These are phyloP conservation scores for Aphidoletes aphidimyza DNA, from an alignment of 2,888 invertebrate genomes.

Conservation along the genomic window DNA sequence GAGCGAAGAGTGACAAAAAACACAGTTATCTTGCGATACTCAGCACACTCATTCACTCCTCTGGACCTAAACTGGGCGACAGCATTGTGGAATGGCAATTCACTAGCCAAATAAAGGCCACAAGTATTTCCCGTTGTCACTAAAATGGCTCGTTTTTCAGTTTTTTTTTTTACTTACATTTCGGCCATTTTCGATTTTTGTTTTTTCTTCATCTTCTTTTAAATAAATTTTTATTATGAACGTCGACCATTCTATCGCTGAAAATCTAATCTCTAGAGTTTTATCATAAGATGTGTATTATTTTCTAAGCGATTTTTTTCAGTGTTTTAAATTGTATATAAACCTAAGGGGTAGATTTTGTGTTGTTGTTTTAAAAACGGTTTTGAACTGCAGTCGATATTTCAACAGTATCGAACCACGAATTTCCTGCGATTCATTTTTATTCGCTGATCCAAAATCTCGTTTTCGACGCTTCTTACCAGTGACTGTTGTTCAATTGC, in stretches of 20 bases:
- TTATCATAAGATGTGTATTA: constrained; percentile 45
- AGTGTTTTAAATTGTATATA: background rate
- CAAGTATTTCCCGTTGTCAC: no score
- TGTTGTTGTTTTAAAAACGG: background rate
- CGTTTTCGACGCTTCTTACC: background rate
- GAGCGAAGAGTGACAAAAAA: no score
- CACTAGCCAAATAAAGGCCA: no score
- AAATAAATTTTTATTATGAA: background rate
- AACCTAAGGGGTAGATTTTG: constrained; percentile 3
- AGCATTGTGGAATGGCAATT: no score
- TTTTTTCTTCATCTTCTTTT: background rate
- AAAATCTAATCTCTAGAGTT: constrained; percentile 15
- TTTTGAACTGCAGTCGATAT: background rate
- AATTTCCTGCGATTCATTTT: background rate
- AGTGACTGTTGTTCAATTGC: no score
- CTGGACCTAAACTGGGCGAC: no score
- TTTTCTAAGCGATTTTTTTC: background rate
- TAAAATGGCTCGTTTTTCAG: background rate
- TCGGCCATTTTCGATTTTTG: background rate
- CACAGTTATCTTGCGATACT: no score
- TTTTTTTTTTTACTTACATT: constrained; percentile 17
- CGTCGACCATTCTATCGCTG: background rate
- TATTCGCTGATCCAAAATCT: background rate
- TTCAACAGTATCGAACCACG: background rate
- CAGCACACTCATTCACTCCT: no score